These are phyloP conservation scores for Dexiosoma caninum DNA, from an alignment of 2,888 invertebrate species.

Conservation along the genomic window DNA sequence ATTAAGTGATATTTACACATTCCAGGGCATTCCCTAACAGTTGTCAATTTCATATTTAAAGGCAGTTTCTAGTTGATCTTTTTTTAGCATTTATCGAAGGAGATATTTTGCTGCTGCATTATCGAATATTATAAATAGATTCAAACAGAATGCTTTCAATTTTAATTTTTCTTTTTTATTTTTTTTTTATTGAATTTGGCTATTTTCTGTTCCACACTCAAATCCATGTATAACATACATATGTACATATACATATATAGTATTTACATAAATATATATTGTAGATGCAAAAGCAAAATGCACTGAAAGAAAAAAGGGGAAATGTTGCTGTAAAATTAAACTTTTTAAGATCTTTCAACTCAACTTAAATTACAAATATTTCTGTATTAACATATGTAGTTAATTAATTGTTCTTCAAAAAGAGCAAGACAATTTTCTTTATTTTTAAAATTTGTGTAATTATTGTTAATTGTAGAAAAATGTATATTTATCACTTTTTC, in stretches of 20 bases:
- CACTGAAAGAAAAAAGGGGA: slow-evolving; percentile 1
- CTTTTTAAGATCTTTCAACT: too few species aligned
- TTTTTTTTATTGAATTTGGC: slow-evolving; percentile 24
- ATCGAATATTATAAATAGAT: slow-evolving; percentile 44
- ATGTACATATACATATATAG: neutral
- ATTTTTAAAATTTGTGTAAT: too few species aligned
- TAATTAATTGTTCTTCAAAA: too few species aligned
- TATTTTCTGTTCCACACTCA: neutral
- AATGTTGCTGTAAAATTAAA: too few species aligned
- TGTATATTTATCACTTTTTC: neutral
- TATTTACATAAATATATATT: neutral
- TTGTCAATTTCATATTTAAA: neutral
- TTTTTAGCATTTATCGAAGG: neutral
- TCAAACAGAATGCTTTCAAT: slow-evolving; percentile 23
- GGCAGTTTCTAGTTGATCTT: neutral
- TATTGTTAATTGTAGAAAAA: neutral
- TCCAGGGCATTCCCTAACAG: neutral
- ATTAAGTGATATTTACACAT: too few species aligned
- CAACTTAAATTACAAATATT: too few species aligned
- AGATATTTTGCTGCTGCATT: slow-evolving; percentile 13
- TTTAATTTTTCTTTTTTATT: slow-evolving; percentile 37
- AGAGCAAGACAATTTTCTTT: too few species aligned
- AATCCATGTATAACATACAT: neutral
- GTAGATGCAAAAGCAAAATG: neutral
- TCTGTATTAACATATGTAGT: too few species aligned